Base-by-base conservation (phyloP, 2,113 vertebrate genomes). In the Montifringilla adamsi region DNA sequence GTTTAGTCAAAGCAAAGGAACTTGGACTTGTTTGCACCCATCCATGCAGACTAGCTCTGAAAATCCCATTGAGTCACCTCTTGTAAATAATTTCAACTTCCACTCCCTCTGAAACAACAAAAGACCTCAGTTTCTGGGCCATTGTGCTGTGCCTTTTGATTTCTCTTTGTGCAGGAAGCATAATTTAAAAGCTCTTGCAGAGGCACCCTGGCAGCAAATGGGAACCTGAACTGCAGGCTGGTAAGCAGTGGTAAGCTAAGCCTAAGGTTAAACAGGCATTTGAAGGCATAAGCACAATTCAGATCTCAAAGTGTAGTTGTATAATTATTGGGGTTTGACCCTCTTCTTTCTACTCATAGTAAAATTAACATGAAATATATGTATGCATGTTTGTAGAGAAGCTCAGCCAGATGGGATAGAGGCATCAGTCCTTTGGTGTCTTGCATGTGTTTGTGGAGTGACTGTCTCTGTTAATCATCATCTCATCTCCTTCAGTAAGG, bases 21-120 rank as follows among this genome's bases (percentile, higher is more conserved):
- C 85, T 70, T 67, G 72, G 35, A 78, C 31, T 52, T 89, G 76
- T 90, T 95, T 86, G 39, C 72, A 87, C 47, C 15, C 47, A 90
- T 63, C 86, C 47, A 15, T 28, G 56, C 6, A 0, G 64, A 84
- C 15, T 52, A 60, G 44, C 53, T 85, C 75, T 69, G 66, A 91
- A 94, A 96, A 93, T 53, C 58, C 41, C 50, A 64, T 6, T 87
- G 89, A 94, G 53, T 94, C 91, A 94, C 66, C 66, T 81, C 60
- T 62, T 50, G 60, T 78, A 91, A 93, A 60, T 31, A 0, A 3
- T 56, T 89, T 89, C 56, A 68, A 28, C 35, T 70, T 92, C 89
- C 80, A 83, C 93, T 91, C 80, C 86, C 80, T 93, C 33, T 19
- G 33, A 78, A 84, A 84, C 13, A 44, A 95, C 64, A 90, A 95